These are phyloP conservation scores for Micropoecilia bifurca DNA, from an alignment of 2,797 vertebrate genomes.

Conservation along the genomic window DNA sequence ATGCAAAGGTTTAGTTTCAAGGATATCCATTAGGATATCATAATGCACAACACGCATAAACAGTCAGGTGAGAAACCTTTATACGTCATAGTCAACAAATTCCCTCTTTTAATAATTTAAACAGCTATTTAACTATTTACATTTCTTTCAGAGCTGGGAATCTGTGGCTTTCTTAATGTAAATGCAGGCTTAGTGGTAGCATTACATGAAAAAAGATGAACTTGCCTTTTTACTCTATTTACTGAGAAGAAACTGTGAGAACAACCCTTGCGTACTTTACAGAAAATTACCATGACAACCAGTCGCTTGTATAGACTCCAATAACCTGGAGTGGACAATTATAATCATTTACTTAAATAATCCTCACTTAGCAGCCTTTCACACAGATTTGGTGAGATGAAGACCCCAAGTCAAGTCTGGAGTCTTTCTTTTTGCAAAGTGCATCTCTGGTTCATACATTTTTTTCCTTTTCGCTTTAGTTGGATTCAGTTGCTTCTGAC, in stretches of 20 bases:
- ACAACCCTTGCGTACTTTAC: not conserved
- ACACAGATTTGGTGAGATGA: not conserved
- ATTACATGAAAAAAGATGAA: not conserved
- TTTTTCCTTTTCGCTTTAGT: not conserved
- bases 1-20: too few relatives aligned
- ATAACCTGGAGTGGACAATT: not conserved
- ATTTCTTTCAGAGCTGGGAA: not conserved
- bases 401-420: not conserved
- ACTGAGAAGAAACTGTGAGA: not conserved
- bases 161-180: not conserved
- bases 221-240: not conserved
- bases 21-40: too few relatives aligned
- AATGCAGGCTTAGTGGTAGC: not conserved
- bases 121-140: not conserved
- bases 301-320: not conserved
- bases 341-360: not conserved
- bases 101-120: not conserved
- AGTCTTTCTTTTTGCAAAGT: not conserved
- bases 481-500: not conserved
- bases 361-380: not conserved
- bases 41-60: not conserved
- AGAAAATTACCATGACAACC: not conserved
- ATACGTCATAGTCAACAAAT: not conserved
- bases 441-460: not conserved
- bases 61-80: not conserved